Evolutionary conservation across 2,113 vertebrate species (phyloP).

Genomic region (Geococcyx californianus): DNA sequence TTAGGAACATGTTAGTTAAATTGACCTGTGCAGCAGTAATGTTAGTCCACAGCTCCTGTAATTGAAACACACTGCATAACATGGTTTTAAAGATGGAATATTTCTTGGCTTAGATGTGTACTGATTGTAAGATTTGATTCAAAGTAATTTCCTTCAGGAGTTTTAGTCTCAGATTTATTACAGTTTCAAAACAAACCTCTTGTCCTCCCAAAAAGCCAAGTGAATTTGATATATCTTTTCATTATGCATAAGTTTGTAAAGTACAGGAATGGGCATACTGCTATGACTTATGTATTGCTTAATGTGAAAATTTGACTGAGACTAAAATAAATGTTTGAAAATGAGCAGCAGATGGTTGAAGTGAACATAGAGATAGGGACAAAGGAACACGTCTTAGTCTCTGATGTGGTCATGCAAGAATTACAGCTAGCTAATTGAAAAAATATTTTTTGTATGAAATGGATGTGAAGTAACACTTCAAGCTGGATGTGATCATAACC

Average conservation of each 20-base stretch:
- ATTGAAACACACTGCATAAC: neutral
- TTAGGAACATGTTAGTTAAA: neutral
- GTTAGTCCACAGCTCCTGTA: neutral
- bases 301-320: neutral
- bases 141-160: neutral
- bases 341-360: neutral
- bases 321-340: neutral
- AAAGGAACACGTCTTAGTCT: accelerated
- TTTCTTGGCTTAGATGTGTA: neutral
- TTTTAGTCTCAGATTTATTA: neutral
- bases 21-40: neutral
- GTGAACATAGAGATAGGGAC: neutral
- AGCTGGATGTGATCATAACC: neutral
- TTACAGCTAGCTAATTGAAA: neutral
- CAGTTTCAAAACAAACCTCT: neutral
- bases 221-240: neutral
- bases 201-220: accelerated
- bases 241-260: neutral
- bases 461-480: neutral
- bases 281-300: neutral
- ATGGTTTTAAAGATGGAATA: neutral
- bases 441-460: neutral
- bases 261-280: neutral
- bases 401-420: neutral
- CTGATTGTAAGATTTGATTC: neutral